Evolutionary conservation across 2,113 vertebrate genomes (phyloP).

Genomic region (Malurus melanocephalus): DNA sequence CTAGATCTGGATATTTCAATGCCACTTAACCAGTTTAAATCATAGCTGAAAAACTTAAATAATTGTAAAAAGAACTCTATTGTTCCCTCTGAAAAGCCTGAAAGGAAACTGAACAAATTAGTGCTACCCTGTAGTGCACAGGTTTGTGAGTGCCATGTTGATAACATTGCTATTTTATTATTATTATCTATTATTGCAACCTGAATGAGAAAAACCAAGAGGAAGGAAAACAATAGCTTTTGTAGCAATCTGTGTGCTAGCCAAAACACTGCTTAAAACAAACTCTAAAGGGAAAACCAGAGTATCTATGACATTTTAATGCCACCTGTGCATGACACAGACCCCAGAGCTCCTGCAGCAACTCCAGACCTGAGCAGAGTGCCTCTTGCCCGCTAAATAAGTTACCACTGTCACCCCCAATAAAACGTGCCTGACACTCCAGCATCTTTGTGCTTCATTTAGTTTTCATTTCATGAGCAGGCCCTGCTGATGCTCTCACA

Average conservation of each 20-base stretch:
- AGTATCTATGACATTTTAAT: not conserved
- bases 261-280: not conserved
- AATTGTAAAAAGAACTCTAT: not conserved
- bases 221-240: not conserved
- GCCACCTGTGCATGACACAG: not conserved
- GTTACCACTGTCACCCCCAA: not conserved
- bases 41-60: not conserved
- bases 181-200: not conserved
- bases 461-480: not conserved
- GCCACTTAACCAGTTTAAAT: not conserved
- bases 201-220: not conserved
- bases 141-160: not conserved
- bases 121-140: accelerated
- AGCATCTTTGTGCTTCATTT: constrained; percentile 20
- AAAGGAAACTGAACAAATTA: not conserved
- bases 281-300: not conserved
- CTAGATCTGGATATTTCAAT: not conserved
- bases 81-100: not conserved
- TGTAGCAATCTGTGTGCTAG: not conserved
- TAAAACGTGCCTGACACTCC: not conserved
- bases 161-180: not conserved
- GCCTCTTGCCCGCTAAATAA: not conserved
- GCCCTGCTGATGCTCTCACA: not conserved
- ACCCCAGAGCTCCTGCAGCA: not conserved
- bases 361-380: not conserved